phyloP scores from a whole-genome alignment of 2,888 invertebrate genomes.

The Epinotia brunnichana region DNA sequence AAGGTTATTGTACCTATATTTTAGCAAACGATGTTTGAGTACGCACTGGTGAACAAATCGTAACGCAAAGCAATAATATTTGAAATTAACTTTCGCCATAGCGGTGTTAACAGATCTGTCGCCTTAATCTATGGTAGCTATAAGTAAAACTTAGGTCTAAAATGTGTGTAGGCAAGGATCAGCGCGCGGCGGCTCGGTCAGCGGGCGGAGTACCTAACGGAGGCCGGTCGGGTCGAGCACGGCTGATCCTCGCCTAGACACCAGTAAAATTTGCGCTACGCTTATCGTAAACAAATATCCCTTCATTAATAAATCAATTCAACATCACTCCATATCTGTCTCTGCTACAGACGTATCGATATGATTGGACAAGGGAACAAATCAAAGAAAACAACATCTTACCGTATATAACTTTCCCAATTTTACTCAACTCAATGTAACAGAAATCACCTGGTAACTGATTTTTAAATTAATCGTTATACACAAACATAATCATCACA shows the following conservation, averaged over 20 bases:
- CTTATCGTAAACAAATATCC: slow-evolving; percentile 66
- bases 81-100: slow-evolving; percentile 66
- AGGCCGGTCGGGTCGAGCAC: slow-evolving; percentile 37
- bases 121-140: slow-evolving; percentile 76
- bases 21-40: slow-evolving; percentile 31
- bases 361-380: slow-evolving; percentile 67
- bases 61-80: slow-evolving; percentile 62
- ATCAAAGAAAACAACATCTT: slow-evolving; percentile 78
- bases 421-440: slow-evolving; percentile 81
- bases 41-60: slow-evolving; percentile 61
- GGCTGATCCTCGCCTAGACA: slow-evolving; percentile 56
- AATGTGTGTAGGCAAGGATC: slow-evolving; percentile 47
- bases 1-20: slow-evolving; percentile 6
- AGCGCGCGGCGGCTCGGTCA: slow-evolving; percentile 1
- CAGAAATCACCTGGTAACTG: slow-evolving; percentile 81
- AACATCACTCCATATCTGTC: slow-evolving; percentile 57
- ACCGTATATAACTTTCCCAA: slow-evolving; percentile 73
- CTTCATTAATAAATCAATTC: slow-evolving; percentile 51
- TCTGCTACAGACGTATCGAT: slow-evolving; percentile 52
- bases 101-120: slow-evolving; percentile 77
- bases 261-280: slow-evolving; percentile 70
- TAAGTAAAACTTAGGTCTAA: slow-evolving; percentile 69
- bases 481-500: slow-evolving; percentile 78
- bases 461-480: slow-evolving; percentile 78
- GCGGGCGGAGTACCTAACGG: slow-evolving; percentile 51